Conservation (phyloP, 2,797 vertebrate genomes). For the Pachyuromys duprasi region DNA sequence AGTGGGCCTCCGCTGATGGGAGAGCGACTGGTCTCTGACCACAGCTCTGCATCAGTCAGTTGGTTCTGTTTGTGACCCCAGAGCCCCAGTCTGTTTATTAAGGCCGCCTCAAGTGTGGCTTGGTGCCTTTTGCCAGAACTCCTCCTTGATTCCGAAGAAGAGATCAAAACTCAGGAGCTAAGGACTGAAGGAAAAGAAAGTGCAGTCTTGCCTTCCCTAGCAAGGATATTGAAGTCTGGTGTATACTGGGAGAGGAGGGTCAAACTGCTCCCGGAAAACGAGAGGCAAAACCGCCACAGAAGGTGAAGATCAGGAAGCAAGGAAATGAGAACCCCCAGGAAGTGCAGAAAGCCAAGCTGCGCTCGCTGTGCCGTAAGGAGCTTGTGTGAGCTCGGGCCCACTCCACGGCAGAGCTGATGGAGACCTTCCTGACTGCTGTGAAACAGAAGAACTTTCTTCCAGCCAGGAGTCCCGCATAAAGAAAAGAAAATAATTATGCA, state of each 20-base stretch:
- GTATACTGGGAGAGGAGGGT: neutral
- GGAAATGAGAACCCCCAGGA: neutral
- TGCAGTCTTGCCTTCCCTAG: neutral
- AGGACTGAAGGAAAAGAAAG: neutral
- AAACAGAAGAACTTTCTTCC: conserved; percentile 53
- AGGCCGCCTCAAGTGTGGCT: conserved; percentile 77
- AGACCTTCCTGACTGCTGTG: conserved; percentile 21
- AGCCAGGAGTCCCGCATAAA: conserved; percentile 24
- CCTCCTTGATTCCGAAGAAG: conserved; percentile 69
- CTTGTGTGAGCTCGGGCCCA: neutral
- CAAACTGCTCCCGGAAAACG: neutral
- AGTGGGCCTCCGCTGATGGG: conserved; percentile 62
- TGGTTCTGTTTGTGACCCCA: conserved; percentile 64
- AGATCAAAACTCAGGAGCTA: conserved; percentile 62
- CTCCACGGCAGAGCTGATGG: neutral
- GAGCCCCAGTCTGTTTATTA: conserved; percentile 70
- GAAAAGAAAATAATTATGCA: conserved; percentile 79
- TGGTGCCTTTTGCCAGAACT: conserved; percentile 75
- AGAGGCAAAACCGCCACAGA: neutral
- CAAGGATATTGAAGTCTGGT: conserved; percentile 20
- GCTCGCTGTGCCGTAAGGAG: neutral
- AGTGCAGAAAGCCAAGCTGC: neutral
- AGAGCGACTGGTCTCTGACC: conserved; percentile 50
- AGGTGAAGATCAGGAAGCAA: conserved; percentile 20
- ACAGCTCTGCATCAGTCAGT: conserved; percentile 39